Percentiles rank a stretch among this genome's conserved stretches.
These are phyloP conservation scores for Dascyllus trimaculatus DNA, from an alignment of 2,113 vertebrate species.

Conservation along the genomic window DNA sequence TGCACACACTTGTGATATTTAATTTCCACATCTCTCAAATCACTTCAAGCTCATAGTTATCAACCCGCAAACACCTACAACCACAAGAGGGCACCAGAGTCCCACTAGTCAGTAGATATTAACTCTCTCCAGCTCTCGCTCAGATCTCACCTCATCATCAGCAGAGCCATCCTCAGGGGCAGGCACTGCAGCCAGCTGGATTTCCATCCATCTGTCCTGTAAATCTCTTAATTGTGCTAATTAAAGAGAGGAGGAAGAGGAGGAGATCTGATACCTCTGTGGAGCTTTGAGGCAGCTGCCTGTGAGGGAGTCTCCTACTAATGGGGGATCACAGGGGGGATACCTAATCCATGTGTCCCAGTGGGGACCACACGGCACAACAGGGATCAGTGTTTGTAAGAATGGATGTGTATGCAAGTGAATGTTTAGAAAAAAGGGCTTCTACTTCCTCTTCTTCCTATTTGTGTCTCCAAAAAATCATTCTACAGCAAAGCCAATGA, in stretches of 20 bases:
- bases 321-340: slow-evolving; percentile 54
- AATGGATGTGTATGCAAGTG: slow-evolving; percentile 14
- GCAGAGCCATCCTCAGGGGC: slow-evolving; percentile 50
- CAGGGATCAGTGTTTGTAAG: slow-evolving; percentile 35
- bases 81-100: slow-evolving; percentile 68
- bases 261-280: slow-evolving; percentile 74
- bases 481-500: neutral
- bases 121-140: neutral
- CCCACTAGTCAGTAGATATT: slow-evolving; percentile 10
- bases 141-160: slow-evolving; percentile 35
- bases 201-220: slow-evolving; percentile 83
- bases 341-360: slow-evolving; percentile 49
- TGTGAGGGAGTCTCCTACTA: slow-evolving; percentile 60
- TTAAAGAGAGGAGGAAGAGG: slow-evolving; percentile 72
- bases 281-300: slow-evolving; percentile 73
- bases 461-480: slow-evolving; percentile 21
- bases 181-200: slow-evolving; percentile 69
- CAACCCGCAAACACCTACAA: neutral
- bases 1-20: neutral
- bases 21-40: neutral
- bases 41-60: neutral
- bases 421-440: slow-evolving; percentile 16
- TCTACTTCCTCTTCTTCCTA: slow-evolving; percentile 33
- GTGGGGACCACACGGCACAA: slow-evolving; percentile 34
- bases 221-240: slow-evolving; percentile 84